Evolutionary conservation across 2,797 vertebrate genomes (phyloP).

Genomic region (Zonotrichia albicollis): DNA sequence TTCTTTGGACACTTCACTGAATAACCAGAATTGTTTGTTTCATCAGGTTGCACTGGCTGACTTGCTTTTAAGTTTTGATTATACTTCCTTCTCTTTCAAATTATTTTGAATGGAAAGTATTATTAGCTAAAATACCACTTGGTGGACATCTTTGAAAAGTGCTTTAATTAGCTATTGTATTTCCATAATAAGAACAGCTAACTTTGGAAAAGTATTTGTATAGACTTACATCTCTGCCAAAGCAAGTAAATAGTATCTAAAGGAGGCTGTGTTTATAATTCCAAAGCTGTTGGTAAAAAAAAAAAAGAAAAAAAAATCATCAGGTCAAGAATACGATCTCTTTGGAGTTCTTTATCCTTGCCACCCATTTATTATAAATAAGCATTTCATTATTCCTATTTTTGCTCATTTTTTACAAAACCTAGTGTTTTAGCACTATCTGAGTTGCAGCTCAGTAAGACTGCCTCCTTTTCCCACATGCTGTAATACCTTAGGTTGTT

Average conservation of each 20-base stretch:
- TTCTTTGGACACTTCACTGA: background rate
- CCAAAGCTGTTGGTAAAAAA: background rate
- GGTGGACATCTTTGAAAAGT: background rate
- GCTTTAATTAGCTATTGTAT: background rate
- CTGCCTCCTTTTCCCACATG: background rate
- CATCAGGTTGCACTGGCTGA: background rate
- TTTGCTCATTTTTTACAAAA: background rate
- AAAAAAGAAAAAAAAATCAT: background rate
- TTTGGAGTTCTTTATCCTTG: background rate
- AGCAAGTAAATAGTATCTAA: background rate
- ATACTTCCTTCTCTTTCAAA: background rate
- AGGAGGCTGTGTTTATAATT: background rate
- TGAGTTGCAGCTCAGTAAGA: background rate
- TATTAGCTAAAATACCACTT: background rate
- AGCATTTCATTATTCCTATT: background rate
- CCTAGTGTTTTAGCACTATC: background rate
- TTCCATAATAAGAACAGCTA: background rate
- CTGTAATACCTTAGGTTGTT: background rate
- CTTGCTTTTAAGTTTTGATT: background rate
- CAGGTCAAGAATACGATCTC: background rate
- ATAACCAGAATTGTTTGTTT: background rate
- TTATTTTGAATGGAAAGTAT: background rate
- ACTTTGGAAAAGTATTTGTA: background rate
- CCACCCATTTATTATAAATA: background rate
- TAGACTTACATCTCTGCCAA: background rate